Conservation (phyloP, 1,140 invertebrate species). For the Glossosoma conforme region DNA sequence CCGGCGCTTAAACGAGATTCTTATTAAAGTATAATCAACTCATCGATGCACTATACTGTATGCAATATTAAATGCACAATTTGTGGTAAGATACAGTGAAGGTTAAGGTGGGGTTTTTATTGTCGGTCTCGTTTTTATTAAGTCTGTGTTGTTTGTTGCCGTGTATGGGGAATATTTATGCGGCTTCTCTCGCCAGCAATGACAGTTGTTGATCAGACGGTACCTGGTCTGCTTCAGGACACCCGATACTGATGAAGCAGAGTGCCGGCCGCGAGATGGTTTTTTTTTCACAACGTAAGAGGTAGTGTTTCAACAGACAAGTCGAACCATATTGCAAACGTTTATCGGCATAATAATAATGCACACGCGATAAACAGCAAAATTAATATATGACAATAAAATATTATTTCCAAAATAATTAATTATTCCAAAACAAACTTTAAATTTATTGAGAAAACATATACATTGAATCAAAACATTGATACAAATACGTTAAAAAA, state of each 20-base stretch:
- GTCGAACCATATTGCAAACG: neutral
- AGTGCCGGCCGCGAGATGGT: slow-evolving; percentile 9
- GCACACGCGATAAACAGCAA: too few species aligned
- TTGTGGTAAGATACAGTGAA: slow-evolving; percentile 2
- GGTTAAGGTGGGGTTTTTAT: neutral
- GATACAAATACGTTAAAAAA: too few species aligned
- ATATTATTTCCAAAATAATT: too few species aligned
- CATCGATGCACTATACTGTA: too few species aligned
- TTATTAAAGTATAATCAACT: too few species aligned
- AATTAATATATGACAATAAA: too few species aligned
- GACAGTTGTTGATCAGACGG: slow-evolving; percentile 29
- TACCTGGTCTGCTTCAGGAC: slow-evolving; percentile 22
- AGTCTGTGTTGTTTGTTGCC: slow-evolving; percentile 5
- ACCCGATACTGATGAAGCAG: slow-evolving; percentile 27
- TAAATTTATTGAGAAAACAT: too few species aligned
- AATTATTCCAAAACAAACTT: too few species aligned
- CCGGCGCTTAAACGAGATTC: too few species aligned
- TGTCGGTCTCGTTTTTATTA: neutral
- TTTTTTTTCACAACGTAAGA: slow-evolving; percentile 17
- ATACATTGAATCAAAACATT: too few species aligned
- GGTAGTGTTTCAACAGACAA: slow-evolving; percentile 26
- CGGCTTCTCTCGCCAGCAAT: slow-evolving; percentile 27
- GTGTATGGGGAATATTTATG: slow-evolving; percentile 11
- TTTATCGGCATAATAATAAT: too few species aligned
- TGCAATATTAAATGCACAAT: too few species aligned